Percentiles rank a stretch among this genome's conserved stretches.
phyloP scores from a whole-genome alignment of 2,888 invertebrate genomes.

The Colostygia pectinataria region DNA sequence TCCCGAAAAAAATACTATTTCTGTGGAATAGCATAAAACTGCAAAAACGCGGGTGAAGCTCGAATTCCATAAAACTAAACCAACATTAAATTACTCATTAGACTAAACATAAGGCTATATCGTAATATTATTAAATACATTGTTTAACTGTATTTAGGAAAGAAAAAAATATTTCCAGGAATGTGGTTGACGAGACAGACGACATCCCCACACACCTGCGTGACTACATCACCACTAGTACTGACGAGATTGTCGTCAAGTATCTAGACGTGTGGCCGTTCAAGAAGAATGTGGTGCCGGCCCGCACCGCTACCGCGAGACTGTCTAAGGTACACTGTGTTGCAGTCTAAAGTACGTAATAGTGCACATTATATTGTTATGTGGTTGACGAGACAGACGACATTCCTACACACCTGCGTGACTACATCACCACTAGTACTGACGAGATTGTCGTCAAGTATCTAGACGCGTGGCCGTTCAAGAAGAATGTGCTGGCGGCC shows the following conservation, averaged over 20 bases:
- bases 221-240: constrained; percentile 39
- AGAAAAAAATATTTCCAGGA: constrained; percentile 47
- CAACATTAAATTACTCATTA: too few relatives aligned
- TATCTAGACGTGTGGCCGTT: constrained; percentile 63
- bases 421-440: constrained; percentile 39
- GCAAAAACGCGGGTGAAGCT: too few relatives aligned
- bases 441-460: constrained; percentile 57
- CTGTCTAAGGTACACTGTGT: constrained; percentile 59
- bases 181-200: constrained; percentile 55
- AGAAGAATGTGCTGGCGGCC: constrained; percentile 26
- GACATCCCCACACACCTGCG: constrained; percentile 50
- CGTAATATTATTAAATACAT: too few relatives aligned
- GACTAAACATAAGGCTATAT: too few relatives aligned
- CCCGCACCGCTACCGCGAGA: constrained; percentile 46
- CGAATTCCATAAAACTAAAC: neutral
- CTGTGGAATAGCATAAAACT: too few relatives aligned
- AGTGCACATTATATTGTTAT: too few relatives aligned
- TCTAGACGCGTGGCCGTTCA: constrained; percentile 64
- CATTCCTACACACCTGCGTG: constrained; percentile 49
- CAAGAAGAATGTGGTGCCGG: constrained; percentile 37
- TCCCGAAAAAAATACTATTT: too few relatives aligned
- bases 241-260: constrained; percentile 53
- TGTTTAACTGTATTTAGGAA: too few relatives aligned
- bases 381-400: constrained; percentile 53
- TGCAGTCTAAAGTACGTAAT: too few relatives aligned